Evolutionary conservation across 2,888 invertebrate species (phyloP).

Genomic region (Archips crataeganus): DNA sequence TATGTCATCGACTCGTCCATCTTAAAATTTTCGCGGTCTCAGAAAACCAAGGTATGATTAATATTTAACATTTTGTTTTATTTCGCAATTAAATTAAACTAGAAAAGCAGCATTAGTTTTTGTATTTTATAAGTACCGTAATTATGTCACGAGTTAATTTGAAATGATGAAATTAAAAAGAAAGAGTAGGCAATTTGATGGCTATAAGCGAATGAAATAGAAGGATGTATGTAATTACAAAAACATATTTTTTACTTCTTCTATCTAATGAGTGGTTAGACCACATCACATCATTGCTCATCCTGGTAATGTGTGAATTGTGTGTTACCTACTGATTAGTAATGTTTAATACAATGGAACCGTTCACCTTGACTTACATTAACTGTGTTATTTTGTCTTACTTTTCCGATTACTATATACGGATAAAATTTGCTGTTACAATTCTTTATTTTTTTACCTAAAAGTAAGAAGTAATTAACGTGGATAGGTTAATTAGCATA

Average conservation of each 20-base stretch:
- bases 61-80: slow-evolving; percentile 8
- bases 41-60: slow-evolving; percentile 19
- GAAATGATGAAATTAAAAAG: background rate
- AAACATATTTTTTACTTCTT: background rate
- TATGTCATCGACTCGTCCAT: slow-evolving; percentile 6
- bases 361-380: slow-evolving; percentile 15
- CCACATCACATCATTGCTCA: slow-evolving; percentile 22
- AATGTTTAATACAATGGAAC: slow-evolving; percentile 10
- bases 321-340: background rate
- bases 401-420: background rate
- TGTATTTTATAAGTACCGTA: background rate
- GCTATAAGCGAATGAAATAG: slow-evolving; percentile 9
- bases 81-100: background rate
- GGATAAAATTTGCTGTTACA: background rate
- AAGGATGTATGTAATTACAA: background rate
- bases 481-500: slow-evolving; percentile 10
- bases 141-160: background rate
- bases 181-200: background rate
- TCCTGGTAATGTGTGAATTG: slow-evolving; percentile 1
- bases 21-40: background rate
- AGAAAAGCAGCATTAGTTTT: background rate
- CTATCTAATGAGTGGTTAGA: slow-evolving; percentile 8
- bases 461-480: background rate
- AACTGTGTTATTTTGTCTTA: slow-evolving; percentile 3
- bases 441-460: background rate